Base-by-base conservation (phyloP, 2,797 vertebrate genomes). In the Leptodactylus fallax region DNA sequence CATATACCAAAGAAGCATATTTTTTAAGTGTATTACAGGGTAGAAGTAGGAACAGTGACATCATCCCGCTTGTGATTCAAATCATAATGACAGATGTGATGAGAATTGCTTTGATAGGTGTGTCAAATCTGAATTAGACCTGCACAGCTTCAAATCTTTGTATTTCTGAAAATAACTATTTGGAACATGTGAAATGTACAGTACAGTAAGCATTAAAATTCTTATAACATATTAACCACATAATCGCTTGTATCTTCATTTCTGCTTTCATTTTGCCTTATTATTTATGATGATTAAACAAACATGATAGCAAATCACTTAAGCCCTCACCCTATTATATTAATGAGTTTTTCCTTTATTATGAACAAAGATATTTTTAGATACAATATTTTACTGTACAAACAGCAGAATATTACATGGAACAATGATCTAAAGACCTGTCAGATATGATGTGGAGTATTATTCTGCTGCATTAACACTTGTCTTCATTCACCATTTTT, bases 1-100 rank as follows among this genome's bases (percentile, higher is more conserved):
- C 71, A 79, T 61, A 84, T 85, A 88, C 87, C 87, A 88, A 88
- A 88, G 77, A 88, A 80, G 11, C 47, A 60, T 88, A 69, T 71
- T 87, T 87, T 36, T 87, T 78, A 82, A 61, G 21, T 79, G 71
- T 65, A 78, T 53, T 67, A 69, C 81, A 83, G 67, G 76, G 60
- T 85, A 67, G 27, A 56, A 58, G 12, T 47, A 84, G 36, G n/a
- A 58, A 47, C 79, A n/a, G 60, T 49, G 47, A 47, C 72, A 47
- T 79, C 25, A 69, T 58, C 81, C 74, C 63, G 49, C 23, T 55
- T 83, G 27, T 77, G 71, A 82, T 67, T 77, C 17, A n/a, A 25
- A 65, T 83, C 19, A 67, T 83, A 27, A 58, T 69, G 58, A 23
- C 60, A 23, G 72, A 65, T 76, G 60, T 65, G 49, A 13, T 83